phyloP scores from a whole-genome alignment of 2,888 invertebrate genomes.

The Trichacis sp. region DNA sequence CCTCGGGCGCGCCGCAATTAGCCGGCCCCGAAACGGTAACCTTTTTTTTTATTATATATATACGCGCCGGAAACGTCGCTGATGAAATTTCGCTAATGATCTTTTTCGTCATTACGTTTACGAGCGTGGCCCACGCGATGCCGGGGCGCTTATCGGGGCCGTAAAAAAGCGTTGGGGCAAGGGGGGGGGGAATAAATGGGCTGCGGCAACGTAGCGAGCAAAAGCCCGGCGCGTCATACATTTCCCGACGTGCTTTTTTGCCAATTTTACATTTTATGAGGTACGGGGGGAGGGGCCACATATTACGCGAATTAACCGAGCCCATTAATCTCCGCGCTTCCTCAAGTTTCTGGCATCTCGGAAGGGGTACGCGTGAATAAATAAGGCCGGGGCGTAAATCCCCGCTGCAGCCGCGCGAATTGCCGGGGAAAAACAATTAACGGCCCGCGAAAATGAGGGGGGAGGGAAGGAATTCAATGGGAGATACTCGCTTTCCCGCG shows the following conservation, averaged over 20 bases:
- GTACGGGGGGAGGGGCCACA: not conserved
- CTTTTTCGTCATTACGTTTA: not conserved
- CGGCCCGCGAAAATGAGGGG: constrained; percentile 17
- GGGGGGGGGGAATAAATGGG: not conserved
- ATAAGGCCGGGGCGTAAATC: constrained; percentile 64
- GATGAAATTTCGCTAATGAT: not conserved
- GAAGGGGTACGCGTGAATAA: constrained; percentile 58
- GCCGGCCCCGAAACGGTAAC: not conserved
- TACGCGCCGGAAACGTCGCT: not conserved
- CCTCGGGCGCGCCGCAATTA: not conserved
- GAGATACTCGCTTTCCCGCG: constrained; percentile 30
- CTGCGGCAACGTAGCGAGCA: constrained; percentile 1
- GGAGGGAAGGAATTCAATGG: constrained; percentile 32
- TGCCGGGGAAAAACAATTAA: constrained; percentile 53
- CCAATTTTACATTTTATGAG: constrained; percentile 29
- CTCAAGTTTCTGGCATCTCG: constrained; percentile 63
- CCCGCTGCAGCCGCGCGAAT: constrained; percentile 43
- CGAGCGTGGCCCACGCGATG: not conserved
- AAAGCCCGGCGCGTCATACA: constrained; percentile 26
- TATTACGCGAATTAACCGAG: constrained; percentile 53
- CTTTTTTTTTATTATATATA: no score
- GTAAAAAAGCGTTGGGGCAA: not conserved
- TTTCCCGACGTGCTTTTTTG: constrained; percentile 27
- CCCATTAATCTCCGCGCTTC: constrained; percentile 59
- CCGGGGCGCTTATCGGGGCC: not conserved